Conservation (phyloP, 2,113 vertebrate species). For the Mionectes macconnelli region DNA sequence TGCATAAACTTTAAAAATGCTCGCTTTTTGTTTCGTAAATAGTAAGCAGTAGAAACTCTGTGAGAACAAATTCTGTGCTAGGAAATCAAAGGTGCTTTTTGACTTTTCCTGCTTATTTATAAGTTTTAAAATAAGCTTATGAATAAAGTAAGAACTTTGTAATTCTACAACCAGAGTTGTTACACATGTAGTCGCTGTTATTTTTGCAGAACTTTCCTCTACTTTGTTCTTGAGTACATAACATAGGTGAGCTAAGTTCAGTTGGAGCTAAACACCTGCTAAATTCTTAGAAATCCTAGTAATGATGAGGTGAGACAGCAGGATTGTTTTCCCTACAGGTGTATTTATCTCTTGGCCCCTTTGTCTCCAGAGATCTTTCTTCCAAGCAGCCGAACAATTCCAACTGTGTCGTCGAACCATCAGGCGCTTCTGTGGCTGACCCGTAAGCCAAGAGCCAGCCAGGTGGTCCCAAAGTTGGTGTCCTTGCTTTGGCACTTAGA, state of each 20-base stretch:
- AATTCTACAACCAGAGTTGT: not conserved
- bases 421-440: not conserved
- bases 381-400: not conserved
- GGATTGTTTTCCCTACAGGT: not conserved
- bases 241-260: rapidly evolving
- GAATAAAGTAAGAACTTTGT: not conserved
- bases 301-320: not conserved
- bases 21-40: not conserved
- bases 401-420: rapidly evolving
- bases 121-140: not conserved
- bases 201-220: not conserved
- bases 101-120: not conserved
- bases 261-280: not conserved
- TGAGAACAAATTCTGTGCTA: rapidly evolving
- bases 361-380: not conserved
- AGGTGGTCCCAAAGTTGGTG: not conserved
- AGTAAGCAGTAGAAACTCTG: not conserved
- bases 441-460: not conserved
- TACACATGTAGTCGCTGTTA: not conserved
- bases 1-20: not conserved
- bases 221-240: not conserved
- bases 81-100: not conserved
- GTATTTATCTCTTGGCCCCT: not conserved
- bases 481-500: not conserved
- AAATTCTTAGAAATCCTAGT: not conserved